These are phyloP conservation scores for Oxycera nigricornis DNA, from an alignment of 2,888 invertebrate genomes.

Conservation along the genomic window DNA sequence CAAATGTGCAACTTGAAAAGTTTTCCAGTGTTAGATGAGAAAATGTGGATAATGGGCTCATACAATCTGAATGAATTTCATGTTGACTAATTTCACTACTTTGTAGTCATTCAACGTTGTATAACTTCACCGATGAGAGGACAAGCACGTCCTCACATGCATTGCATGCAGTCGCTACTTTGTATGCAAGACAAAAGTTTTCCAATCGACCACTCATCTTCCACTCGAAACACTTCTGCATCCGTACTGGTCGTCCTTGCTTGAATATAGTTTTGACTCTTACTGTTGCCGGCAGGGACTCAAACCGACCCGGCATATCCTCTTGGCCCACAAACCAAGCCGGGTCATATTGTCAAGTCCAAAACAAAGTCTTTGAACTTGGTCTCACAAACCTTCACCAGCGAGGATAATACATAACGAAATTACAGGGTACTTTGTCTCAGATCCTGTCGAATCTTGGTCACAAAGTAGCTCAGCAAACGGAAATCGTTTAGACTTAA, in stretches of 20 bases:
- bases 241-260: not conserved
- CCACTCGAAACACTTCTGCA: constrained; percentile 13
- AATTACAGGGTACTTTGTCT: constrained; percentile 30
- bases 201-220: constrained; percentile 39
- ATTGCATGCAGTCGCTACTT: constrained; percentile 26
- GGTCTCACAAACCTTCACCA: constrained; percentile 20
- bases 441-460: constrained; percentile 17
- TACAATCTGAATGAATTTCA: constrained; percentile 45
- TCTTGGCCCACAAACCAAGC: not conserved
- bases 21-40: not conserved
- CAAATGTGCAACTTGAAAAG: constrained; percentile 4
- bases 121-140: constrained; percentile 3
- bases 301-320: no score
- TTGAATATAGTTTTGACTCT: not conserved
- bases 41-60: constrained; percentile 42
- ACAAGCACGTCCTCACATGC: constrained; percentile 16
- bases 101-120: constrained; percentile 42
- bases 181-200: constrained; percentile 41
- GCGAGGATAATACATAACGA: constrained; percentile 22
- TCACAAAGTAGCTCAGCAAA: not conserved
- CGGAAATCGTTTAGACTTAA: constrained; percentile 33
- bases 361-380: constrained; percentile 32
- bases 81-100: constrained; percentile 46
- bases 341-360: not conserved
- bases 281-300: not conserved